These are phyloP conservation scores for Drosophila ironensis DNA, from an alignment of 1,140 invertebrate genomes.

Conservation along the genomic window DNA sequence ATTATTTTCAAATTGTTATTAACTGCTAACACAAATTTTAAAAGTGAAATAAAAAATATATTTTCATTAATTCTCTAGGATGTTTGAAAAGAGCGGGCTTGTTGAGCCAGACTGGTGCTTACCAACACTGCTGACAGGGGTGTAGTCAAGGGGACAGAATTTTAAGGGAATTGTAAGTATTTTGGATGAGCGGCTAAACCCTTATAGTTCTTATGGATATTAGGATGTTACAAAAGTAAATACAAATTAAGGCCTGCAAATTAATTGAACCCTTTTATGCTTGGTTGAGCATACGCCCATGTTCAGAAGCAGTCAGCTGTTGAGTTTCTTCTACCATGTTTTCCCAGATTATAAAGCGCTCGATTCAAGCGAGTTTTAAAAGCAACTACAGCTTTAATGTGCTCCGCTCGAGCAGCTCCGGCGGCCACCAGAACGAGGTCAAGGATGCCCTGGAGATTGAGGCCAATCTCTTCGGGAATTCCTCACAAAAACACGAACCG, in stretches of 20 bases:
- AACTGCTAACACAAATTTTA: slow-evolving; percentile 65
- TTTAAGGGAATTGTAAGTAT: no score
- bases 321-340: slow-evolving; percentile 37
- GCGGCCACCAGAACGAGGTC: slow-evolving; percentile 35
- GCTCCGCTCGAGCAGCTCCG: slow-evolving; percentile 32
- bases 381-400: slow-evolving; percentile 19
- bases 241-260: not conserved
- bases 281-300: not conserved
- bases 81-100: not conserved
- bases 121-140: slow-evolving; percentile 3
- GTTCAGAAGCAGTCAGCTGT: slow-evolving; percentile 1
- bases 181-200: no score
- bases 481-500: slow-evolving; percentile 49
- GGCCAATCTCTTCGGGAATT: slow-evolving; percentile 68
- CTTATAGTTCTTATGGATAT: not conserved
- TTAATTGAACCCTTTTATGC: not conserved
- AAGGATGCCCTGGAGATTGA: slow-evolving; percentile 64
- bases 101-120: not conserved
- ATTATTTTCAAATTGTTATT: slow-evolving; percentile 65
- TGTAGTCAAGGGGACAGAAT: not conserved
- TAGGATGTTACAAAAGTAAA: not conserved
- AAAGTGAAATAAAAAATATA: slow-evolving; percentile 65
- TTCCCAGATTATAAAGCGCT: slow-evolving; percentile 49
- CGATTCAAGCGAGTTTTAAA: slow-evolving; percentile 30
- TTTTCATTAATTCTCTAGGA: slow-evolving; percentile 44